Evolutionary conservation across 2,113 vertebrate species (phyloP), one percentile per base, ranked within the genome.

Genomic region (Lophius piscatorius): DNA sequence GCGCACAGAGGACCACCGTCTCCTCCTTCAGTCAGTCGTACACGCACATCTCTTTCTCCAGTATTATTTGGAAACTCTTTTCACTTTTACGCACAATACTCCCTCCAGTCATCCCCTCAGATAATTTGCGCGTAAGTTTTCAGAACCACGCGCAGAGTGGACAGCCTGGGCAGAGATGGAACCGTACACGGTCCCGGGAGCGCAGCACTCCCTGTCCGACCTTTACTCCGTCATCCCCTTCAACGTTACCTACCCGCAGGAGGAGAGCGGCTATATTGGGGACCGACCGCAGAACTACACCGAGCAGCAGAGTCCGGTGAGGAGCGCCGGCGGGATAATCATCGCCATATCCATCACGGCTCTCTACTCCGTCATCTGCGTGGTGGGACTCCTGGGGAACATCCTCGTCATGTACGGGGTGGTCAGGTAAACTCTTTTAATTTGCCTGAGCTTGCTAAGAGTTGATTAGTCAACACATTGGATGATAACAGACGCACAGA

Each of bases 341-440:
- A 91, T 95, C 48, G 94, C 96, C 23, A 87, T 95, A 34, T 94
- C 93, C 80, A 96, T 97, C 88, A 97, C 96, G 0, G 93, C 94
- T 4, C 94, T 97, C 16, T 98, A 98, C 85, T 94, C 94, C 0
- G 91, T 93, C 1, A 95, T 98, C 54, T 98, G 95, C 66, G 94
- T 95, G 31, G 94, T 98, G 85, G 96, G 96, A 81, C 94, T 98
- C 6, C 83, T 98, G 78, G 96, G 95, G 40, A 98, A 98, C 84
- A 35, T 95, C 28, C 91, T 97, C 11, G 95, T 97, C 55, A 97
- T 96, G 95, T 97, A 95, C 40, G 94, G 94, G 58, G 96, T 97
- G 63, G 90, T 98, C 72, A 92, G 96, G 96, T 96, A 93, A 91
- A 92, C 23, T n/a, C 7, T 34, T 1, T 6, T 11, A 10, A 12